phyloP scores from a whole-genome alignment of 2,888 invertebrate genomes.

The Sericinus montela region DNA sequence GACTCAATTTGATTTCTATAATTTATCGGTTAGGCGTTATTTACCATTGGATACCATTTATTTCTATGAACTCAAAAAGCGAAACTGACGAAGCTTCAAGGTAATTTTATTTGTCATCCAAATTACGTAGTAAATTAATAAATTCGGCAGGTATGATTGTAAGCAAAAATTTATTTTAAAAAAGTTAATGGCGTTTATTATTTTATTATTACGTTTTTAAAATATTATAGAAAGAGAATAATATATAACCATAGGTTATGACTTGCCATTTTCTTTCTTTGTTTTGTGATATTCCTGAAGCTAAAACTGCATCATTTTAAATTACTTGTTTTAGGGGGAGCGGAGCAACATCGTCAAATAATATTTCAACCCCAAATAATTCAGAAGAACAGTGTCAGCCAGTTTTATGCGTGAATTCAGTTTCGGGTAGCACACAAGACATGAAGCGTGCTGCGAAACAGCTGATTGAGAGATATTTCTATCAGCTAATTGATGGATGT shows the following conservation, averaged over 20 bases:
- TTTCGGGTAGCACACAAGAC: conserved; percentile 65
- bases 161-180: background rate
- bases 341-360: conserved; percentile 76
- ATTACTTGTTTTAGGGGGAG: conserved; percentile 58
- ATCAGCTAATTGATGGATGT: conserved; percentile 94
- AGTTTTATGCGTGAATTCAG: conserved; percentile 56
- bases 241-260: conserved; percentile 42
- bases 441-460: conserved; percentile 90
- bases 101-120: conserved; percentile 46
- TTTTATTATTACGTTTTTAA: conserved; percentile 14
- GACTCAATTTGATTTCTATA: conserved; percentile 47
- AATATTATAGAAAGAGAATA: background rate
- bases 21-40: conserved; percentile 44
- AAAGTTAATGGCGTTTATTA: conserved; percentile 17
- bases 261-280: conserved; percentile 70
- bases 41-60: conserved; percentile 51
- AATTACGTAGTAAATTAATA: conserved; percentile 28
- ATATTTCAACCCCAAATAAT: conserved; percentile 53
- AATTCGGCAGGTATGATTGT: background rate
- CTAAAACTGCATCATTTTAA: conserved; percentile 25
- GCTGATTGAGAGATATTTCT: conserved; percentile 94
- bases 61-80: conserved; percentile 79
- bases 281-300: conserved; percentile 41
- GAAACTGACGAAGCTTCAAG: conserved; percentile 79
- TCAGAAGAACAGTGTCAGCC: conserved; percentile 47